A percentile compares a stretch with the other conserved stretches of the same genome.
phyloP scores from a whole-genome alignment of 2,888 invertebrate genomes.

The Cyrtodaria siliqua region DNA sequence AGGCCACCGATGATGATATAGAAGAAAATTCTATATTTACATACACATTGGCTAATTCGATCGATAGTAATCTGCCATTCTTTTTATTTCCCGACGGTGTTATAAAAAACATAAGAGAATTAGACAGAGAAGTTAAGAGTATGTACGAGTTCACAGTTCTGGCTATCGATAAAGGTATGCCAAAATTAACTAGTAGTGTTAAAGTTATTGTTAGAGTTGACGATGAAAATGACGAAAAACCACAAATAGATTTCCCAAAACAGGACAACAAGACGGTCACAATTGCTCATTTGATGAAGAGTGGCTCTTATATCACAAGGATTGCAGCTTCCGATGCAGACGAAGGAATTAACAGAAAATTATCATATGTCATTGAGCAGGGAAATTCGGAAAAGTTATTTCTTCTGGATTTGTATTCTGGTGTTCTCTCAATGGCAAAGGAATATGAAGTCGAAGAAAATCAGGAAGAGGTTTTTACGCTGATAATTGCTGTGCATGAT shows the following conservation, averaged over 20 bases:
- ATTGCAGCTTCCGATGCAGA: conserved; percentile 78
- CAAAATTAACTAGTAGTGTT: conserved; percentile 59
- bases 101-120: conserved; percentile 59
- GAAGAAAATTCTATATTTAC: conserved; percentile 69
- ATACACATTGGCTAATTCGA: conserved; percentile 52
- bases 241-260: conserved; percentile 77
- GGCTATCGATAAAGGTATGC: conserved; percentile 66
- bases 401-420: conserved; percentile 56
- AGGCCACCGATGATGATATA: conserved; percentile 73
- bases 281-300: conserved; percentile 68
- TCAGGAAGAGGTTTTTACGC: conserved; percentile 47
- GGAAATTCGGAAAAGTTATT: conserved; percentile 82
- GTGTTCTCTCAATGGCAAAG: conserved; percentile 62
- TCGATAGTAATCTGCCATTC: conserved; percentile 72
- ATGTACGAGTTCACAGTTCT: conserved; percentile 63
- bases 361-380: conserved; percentile 70
- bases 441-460: conserved; percentile 54
- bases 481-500: conserved; percentile 66
- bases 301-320: conserved; percentile 71
- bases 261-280: conserved; percentile 72
- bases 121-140: conserved; percentile 64
- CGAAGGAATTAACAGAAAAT: conserved; percentile 73
- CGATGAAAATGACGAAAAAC: conserved; percentile 82
- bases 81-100: conserved; percentile 64
- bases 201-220: conserved; percentile 65